phyloP scores from a whole-genome alignment of 2,888 invertebrate genomes.

The Polydrusus pterygomalis region DNA sequence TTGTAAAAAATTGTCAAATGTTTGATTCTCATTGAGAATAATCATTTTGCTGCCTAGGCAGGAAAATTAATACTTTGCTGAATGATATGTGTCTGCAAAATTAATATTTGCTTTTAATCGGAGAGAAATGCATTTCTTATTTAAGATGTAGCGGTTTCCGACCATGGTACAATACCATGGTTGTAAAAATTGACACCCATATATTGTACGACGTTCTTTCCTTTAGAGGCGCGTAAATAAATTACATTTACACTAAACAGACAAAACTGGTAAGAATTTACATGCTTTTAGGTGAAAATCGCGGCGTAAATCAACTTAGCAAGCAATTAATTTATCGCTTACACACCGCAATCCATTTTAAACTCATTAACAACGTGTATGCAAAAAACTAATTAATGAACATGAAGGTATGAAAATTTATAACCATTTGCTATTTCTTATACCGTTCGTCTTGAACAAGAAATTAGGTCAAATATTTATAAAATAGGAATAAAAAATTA shows the following conservation, averaged over 20 bases:
- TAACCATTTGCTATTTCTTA: constrained; percentile 3
- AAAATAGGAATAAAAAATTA: constrained; percentile 17
- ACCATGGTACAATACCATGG: too few species aligned
- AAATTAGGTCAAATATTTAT: constrained; percentile 26
- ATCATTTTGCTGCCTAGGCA: too few species aligned
- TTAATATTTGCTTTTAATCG: too few species aligned
- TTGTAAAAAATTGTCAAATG: too few species aligned
- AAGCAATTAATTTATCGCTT: constrained; percentile 48
- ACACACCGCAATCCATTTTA: constrained; percentile 49
- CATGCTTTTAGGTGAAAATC: constrained; percentile 54
- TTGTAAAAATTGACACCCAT: too few species aligned
- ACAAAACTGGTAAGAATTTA: constrained; percentile 51
- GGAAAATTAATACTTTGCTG: too few species aligned
- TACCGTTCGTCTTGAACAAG: constrained; percentile 7
- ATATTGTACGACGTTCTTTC: neutral
- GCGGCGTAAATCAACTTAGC: constrained; percentile 48
- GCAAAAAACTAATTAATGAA: constrained; percentile 27
- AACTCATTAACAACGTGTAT: constrained; percentile 42
- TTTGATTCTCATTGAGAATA: too few species aligned
- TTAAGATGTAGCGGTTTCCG: too few species aligned
- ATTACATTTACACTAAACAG: constrained; percentile 50
- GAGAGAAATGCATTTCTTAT: too few species aligned
- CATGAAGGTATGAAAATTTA: constrained; percentile 20
- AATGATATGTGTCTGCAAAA: too few species aligned
- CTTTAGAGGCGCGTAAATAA: constrained; percentile 42